Base-by-base conservation (phyloP, 2,888 invertebrate species). In the Tenthredo livida region DNA sequence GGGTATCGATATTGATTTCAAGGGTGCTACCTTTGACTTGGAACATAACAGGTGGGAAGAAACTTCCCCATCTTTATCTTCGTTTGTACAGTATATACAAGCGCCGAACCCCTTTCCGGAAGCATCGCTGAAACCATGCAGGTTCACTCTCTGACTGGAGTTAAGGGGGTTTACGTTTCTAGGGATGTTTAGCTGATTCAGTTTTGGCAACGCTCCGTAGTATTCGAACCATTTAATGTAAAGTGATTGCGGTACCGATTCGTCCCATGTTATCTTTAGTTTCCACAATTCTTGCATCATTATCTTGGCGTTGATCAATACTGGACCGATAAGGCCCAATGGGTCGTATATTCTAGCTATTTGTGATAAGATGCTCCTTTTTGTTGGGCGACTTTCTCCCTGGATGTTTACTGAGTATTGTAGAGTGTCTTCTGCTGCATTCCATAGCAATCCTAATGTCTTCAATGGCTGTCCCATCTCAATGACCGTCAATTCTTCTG, bases 291-390 rank as follows among this genome's bases (percentile, higher is more conserved):
- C 33, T 15, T 75, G 75, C 75, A 75, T 75, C 0, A 75, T 47
- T 25, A 75, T 75, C 47, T 75, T 75, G 10, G 47, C 75, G 17
- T 12, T 83, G 0, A 88, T 84, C 0, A 87, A 21, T 2, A 87
- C 50, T 17, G 88, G 88, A 2, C 86, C 83, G 0, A 88, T 21
- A 0, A 87, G 29, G 0, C 87, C 86, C n/a, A 87, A 65, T 0
- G 88, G 86, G 47, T 89, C 88, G 54, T 86, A 88, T 0, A 88
- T 84, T 61, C 86, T 86, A 12, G 86, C 84, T 33, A 87, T 86
- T 4, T 70, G 80, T 0, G 87, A 87, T 1, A 88, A 58, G 0
- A 87, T 75, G 1, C 25, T n/a, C 2, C 86, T 72, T 70, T 87
- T 87, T 12, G 86, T 86, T 0, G 84, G 25, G 0, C 77, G 58